Conservation (phyloP, 2,888 invertebrate genomes). For the Dorcus parallelipipedus region DNA sequence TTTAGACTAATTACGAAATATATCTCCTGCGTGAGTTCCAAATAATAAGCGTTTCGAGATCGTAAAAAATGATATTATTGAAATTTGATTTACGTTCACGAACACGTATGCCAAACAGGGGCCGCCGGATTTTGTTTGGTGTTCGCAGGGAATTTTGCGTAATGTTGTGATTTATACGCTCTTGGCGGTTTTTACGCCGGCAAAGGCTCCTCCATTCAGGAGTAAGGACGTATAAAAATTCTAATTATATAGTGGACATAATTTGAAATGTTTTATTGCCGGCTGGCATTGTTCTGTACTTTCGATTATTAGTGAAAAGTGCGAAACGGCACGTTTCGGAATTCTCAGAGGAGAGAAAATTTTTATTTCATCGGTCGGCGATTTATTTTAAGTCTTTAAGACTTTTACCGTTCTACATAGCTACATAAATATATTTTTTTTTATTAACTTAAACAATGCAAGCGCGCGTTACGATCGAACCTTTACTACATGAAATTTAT, state of each 20-base stretch:
- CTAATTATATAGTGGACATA: neutral
- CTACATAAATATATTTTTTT: too few relatives aligned
- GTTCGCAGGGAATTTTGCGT: neutral
- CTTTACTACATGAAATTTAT: too few relatives aligned
- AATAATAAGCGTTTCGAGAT: too few relatives aligned
- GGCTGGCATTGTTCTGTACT: neutral
- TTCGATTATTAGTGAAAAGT: conserved; percentile 4
- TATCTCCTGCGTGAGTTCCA: too few relatives aligned
- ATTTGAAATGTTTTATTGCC: conserved; percentile 1
- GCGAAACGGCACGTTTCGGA: conserved; percentile 26
- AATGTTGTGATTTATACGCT: neutral
- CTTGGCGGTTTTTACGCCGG: neutral
- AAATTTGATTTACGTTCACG: too few relatives aligned
- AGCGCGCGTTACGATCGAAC: too few relatives aligned
- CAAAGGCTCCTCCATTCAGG: neutral
- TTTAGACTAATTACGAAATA: conserved; percentile 1
- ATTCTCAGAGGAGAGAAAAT: conserved; percentile 16
- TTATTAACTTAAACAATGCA: too few relatives aligned
- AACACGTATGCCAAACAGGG: neutral
- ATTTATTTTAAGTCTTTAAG: neutral
- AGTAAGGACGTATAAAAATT: neutral
- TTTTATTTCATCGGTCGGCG: neutral
- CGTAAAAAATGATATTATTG: too few relatives aligned
- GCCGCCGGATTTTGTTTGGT: neutral
- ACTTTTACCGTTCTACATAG: too few relatives aligned